Conservation (phyloP, 2,113 vertebrate species). For the Glareola pratincola region DNA sequence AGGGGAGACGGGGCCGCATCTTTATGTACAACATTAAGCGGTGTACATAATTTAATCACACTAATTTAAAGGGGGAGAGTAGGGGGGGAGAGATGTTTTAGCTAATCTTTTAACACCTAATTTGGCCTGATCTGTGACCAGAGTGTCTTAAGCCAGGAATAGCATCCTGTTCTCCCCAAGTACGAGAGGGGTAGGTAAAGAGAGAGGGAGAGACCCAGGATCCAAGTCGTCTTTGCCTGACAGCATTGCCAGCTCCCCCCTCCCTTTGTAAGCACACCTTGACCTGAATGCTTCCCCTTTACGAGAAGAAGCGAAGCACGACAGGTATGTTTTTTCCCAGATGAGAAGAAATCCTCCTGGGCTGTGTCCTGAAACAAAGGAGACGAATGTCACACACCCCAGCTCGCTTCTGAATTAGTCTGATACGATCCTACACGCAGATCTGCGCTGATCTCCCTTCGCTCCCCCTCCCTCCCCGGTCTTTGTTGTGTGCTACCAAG, state of each 20-base stretch:
- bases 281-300: slow-evolving; percentile 48
- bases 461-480: not conserved
- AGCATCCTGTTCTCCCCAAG: not conserved
- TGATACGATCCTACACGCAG: not conserved
- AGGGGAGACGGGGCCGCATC: not conserved
- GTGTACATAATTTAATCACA: slow-evolving; percentile 40
- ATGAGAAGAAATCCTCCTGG: slow-evolving; percentile 36
- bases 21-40: not conserved
- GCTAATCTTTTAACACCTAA: slow-evolving; percentile 50
- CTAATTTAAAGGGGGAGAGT: not conserved
- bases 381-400: not conserved
- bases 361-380: slow-evolving; percentile 52
- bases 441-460: not conserved
- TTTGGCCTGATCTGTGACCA: slow-evolving; percentile 45
- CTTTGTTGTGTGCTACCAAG: slow-evolving; percentile 60
- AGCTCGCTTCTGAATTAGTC: slow-evolving; percentile 10
- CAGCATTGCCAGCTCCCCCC: not conserved
- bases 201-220: not conserved
- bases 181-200: not conserved
- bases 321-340: slow-evolving; percentile 39
- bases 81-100: not conserved
- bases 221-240: not conserved
- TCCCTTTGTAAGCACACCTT: slow-evolving; percentile 27
- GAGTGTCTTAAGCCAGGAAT: not conserved
- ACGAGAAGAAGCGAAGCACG: slow-evolving; percentile 9